Evolutionary conservation across 2,797 vertebrate species (phyloP), one percentile per base, ranked within the genome.

Genomic region (Pampus argenteus): DNA sequence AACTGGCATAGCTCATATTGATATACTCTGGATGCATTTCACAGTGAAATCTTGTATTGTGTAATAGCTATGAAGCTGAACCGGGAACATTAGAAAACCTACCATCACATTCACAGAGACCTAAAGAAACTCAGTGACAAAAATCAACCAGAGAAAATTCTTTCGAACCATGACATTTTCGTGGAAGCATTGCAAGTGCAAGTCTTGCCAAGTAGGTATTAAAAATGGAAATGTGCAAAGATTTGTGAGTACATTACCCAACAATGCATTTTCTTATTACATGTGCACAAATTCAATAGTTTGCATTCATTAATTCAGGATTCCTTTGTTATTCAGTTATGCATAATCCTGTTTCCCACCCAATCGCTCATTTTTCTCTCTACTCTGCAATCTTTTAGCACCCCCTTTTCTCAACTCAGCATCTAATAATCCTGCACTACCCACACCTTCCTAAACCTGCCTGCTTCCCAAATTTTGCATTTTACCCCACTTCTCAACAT

Each of bases 291-390:
- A 81, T 68, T 54, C 63, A 63, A 50, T 79, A 58, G 49, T 81
- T 84, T 76, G 71, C 66, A 83, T 81, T 65, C 50, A 82, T 86
- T 82, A 81, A 86, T 83, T 79, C 86, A 82, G 76, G 69, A 75
- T 69, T 80, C 42, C 50, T 59, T 44, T 44, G 40, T 44, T 44
- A 44, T 36, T 69, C 61, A 52, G 54, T 58, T 59, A 40, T 74
- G 58, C 58, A 82, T 83, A 77, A 84, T 85, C 66, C 63, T 66
- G 36, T 78, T 81, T 83, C 44, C 55, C 26, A 69, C 49, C 48
- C 56, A 54, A 62, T 74, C 69, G 69, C 60, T 67, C 18, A 3
- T 38, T 18, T 58, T 82, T 79, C 66, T 71, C 78, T 79, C 76
- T 63, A 78, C 67, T 81, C 77, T 58, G 85, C 81, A 84, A 45